Conservation (phyloP, 2,113 vertebrate species). For the Dermatemys mawii region DNA sequence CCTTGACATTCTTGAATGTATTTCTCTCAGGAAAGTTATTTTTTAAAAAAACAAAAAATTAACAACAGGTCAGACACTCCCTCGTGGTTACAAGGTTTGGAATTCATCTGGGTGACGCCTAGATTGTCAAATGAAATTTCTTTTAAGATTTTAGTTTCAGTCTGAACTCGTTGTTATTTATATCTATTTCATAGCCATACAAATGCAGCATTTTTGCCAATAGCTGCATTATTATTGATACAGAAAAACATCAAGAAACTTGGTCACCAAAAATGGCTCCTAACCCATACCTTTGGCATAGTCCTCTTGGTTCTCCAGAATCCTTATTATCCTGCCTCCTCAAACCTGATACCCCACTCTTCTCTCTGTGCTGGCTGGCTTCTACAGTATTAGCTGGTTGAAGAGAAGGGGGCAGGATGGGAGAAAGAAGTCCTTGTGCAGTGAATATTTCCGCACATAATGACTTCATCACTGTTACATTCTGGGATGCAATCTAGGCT, state of each 20-base stretch:
- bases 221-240: neutral
- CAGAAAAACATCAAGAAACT: neutral
- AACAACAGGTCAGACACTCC: neutral
- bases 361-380: accelerated
- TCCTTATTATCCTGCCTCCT: neutral
- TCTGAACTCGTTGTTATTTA: neutral
- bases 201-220: neutral
- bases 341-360: neutral
- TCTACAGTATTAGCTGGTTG: neutral
- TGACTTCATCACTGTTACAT: neutral
- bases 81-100: constrained; percentile 9
- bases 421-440: accelerated
- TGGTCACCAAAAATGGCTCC: neutral
- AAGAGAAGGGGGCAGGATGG: accelerated
- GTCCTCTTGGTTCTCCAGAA: neutral
- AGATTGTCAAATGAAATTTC: accelerated
- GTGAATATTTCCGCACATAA: accelerated
- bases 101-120: neutral
- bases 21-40: neutral
- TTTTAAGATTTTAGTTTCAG: neutral
- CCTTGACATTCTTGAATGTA: accelerated
- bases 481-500: neutral
- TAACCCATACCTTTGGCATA: neutral
- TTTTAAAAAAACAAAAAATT: accelerated
- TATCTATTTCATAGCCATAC: neutral